Conservation (phyloP, 2,888 invertebrate species). For the Tuta absoluta region DNA sequence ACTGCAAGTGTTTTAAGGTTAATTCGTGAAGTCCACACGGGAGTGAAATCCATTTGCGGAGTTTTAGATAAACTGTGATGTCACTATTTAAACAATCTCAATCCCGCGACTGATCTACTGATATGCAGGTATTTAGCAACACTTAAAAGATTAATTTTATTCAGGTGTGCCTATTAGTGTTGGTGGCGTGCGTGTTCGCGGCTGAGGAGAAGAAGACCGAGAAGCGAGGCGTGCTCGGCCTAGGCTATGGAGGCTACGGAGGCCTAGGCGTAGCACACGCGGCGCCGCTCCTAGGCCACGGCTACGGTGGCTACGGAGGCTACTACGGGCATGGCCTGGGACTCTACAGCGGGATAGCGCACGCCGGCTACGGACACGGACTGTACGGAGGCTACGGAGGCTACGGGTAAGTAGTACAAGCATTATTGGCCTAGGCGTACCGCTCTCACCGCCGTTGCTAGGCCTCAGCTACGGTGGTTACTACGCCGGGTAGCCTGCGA, state of each 20-base stretch:
- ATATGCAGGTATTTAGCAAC: too few relatives aligned
- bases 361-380: constrained; percentile 32
- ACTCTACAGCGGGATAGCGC: constrained; percentile 19
- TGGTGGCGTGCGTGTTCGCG: constrained; percentile 55
- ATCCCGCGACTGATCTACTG: too few relatives aligned
- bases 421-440: background rate
- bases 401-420: background rate
- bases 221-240: constrained; percentile 73
- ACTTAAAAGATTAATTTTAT: constrained; percentile 23
- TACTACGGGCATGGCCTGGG: constrained; percentile 24
- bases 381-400: constrained; percentile 36
- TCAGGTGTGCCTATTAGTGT: constrained; percentile 64
- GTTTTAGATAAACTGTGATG: too few relatives aligned
- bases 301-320: constrained; percentile 7
- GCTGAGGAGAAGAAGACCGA: constrained; percentile 74
- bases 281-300: constrained; percentile 40
- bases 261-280: constrained; percentile 26
- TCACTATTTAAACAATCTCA: too few relatives aligned
- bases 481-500: too few relatives aligned
- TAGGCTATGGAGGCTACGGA: constrained; percentile 56
- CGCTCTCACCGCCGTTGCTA: constrained; percentile 45
- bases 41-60: too few relatives aligned
- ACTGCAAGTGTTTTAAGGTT: too few relatives aligned
- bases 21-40: too few relatives aligned
- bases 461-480: constrained; percentile 51